These are phyloP conservation scores for Archocentrus centrarchus DNA, from an alignment of 2,113 vertebrate species.

Conservation along the genomic window DNA sequence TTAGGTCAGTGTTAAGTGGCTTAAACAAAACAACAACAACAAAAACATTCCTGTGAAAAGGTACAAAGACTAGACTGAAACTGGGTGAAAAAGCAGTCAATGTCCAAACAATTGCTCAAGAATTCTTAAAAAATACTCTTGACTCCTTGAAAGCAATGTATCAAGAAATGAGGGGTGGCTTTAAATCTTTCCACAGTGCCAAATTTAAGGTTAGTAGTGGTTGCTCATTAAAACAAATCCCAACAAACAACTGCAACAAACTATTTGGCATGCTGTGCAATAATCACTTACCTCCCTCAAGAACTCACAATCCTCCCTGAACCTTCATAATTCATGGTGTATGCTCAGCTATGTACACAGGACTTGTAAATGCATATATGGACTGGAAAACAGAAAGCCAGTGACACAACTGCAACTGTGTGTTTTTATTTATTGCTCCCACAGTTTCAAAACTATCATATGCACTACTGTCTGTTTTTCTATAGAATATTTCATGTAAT, in stretches of 20 bases:
- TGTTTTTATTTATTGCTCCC: constrained; percentile 74
- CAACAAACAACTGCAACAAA: neutral
- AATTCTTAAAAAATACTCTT: neutral
- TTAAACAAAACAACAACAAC: neutral
- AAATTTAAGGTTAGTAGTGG: neutral
- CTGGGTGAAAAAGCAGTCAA: neutral
- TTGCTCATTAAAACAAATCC: neutral
- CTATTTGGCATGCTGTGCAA: neutral
- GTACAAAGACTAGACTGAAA: neutral
- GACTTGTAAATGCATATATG: neutral
- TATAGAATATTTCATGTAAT: constrained; percentile 62
- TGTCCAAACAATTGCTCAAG: neutral
- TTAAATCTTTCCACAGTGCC: no score
- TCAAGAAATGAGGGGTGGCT: neutral
- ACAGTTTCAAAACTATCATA: constrained; percentile 72
- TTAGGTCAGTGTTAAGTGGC: neutral
- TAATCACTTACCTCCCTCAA: neutral
- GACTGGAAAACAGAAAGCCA: neutral
- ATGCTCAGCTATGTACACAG: neutral
- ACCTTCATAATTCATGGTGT: neutral
- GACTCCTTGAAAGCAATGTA: neutral
- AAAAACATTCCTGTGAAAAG: neutral
- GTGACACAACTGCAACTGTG: constrained; percentile 15
- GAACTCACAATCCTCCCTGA: neutral
- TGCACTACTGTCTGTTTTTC: constrained; percentile 57